These are phyloP conservation scores for Micromesistius poutassou DNA, from an alignment of 2,797 vertebrate genomes.

Conservation along the genomic window DNA sequence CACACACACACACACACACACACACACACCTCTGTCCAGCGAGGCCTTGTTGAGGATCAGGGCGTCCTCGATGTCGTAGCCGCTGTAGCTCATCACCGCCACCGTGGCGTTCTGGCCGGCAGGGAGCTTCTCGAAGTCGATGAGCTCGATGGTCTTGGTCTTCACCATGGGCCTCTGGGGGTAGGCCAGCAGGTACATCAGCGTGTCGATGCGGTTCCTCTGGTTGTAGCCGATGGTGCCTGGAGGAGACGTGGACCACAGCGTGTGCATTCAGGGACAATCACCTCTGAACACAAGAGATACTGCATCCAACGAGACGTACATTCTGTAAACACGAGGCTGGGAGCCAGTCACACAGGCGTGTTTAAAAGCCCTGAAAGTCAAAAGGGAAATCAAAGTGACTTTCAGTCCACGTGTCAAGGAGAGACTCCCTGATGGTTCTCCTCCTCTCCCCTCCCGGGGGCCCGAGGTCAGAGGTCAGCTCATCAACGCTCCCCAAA, in stretches of 20 bases:
- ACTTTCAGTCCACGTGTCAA: background rate
- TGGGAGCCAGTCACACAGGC: background rate
- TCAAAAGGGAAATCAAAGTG: background rate
- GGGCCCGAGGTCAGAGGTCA: background rate
- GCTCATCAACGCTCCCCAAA: background rate
- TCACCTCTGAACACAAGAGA: background rate
- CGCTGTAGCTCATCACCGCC: slow-evolving; percentile 98
- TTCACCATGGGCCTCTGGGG: slow-evolving; percentile 99
- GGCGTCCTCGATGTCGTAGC: slow-evolving; percentile 97
- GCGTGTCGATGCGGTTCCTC: slow-evolving; percentile 95
- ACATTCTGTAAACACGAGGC: background rate
- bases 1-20: too few relatives aligned
- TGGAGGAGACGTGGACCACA: slow-evolving; percentile 41
- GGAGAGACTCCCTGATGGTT: background rate
- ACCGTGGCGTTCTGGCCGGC: slow-evolving; percentile 97
- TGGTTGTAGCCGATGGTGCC: slow-evolving; percentile 99
- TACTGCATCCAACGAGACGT: background rate
- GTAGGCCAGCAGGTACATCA: slow-evolving; percentile 97
- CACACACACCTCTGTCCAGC: slow-evolving; percentile 95
- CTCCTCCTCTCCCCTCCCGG: background rate
- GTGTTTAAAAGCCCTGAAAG: background rate
- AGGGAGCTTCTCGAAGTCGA: slow-evolving; percentile 96
- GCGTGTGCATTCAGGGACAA: background rate
- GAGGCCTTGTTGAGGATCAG: slow-evolving; percentile 96
- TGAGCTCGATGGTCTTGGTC: slow-evolving; percentile 97